A percentile compares a stretch with the other conserved stretches of the same genome.
Conservation (phyloP, 1,140 invertebrate species). For the Orius laevigatus region DNA sequence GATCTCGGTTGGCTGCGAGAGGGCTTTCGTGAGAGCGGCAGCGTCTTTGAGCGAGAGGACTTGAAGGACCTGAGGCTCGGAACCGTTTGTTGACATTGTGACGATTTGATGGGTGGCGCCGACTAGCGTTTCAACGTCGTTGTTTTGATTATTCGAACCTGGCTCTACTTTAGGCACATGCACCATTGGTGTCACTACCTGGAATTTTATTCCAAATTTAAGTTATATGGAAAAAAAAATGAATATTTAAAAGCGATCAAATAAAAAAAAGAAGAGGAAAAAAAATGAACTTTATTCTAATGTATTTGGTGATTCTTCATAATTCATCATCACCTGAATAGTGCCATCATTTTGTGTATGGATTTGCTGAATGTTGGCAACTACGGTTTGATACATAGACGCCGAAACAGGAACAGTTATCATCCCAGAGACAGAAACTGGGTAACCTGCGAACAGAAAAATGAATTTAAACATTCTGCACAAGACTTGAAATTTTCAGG, state of each 20-base stretch:
- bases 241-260: slow-evolving; percentile 18
- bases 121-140: slow-evolving; percentile 53
- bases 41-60: slow-evolving; percentile 64
- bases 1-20: no score
- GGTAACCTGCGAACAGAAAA: slow-evolving; percentile 27
- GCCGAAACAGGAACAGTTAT: slow-evolving; percentile 88
- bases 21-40: no score
- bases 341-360: slow-evolving; percentile 56
- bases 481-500: no score
- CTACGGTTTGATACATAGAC: slow-evolving; percentile 92
- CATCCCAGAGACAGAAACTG: slow-evolving; percentile 78
- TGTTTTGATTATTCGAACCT: slow-evolving; percentile 36
- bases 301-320: no score
- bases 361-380: slow-evolving; percentile 73
- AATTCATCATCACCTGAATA: slow-evolving; percentile 43
- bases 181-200: slow-evolving; percentile 29
- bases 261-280: no score
- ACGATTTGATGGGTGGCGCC: slow-evolving; percentile 33
- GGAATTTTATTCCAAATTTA: no score
- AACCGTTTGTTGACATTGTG: slow-evolving; percentile 26
- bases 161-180: slow-evolving; percentile 50
- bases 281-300: no score
- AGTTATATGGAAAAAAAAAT: no score
- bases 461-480: no score
- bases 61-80: slow-evolving; percentile 57